Percentiles rank a stretch among this genome's conserved stretches.
phyloP scores from a whole-genome alignment of 2,797 vertebrate genomes.

The Oreochromis grahami region DNA sequence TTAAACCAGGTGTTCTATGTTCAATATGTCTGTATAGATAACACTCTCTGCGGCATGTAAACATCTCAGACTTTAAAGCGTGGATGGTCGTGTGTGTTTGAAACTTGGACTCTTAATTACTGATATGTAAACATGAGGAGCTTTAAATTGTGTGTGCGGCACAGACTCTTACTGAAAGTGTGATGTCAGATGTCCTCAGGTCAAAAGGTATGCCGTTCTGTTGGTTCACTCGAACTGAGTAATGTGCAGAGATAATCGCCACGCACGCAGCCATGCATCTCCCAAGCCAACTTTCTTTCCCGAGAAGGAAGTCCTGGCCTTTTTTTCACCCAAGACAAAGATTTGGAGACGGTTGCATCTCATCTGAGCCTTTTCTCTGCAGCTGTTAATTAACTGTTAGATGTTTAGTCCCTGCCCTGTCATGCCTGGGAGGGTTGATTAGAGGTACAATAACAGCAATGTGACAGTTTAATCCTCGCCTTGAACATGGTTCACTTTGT shows the following conservation, averaged over 20 bases:
- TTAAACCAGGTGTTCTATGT: conserved; percentile 35
- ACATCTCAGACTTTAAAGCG: conserved; percentile 45
- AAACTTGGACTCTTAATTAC: conserved; percentile 43
- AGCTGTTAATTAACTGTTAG: conserved; percentile 51
- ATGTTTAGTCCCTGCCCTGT: conserved; percentile 20
- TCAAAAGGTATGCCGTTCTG: neutral
- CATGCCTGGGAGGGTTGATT: conserved; percentile 4
- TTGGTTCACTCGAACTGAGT: conserved; percentile 22
- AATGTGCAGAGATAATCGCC: conserved; percentile 16
- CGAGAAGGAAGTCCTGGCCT: conserved; percentile 43
- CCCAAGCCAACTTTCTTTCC: conserved; percentile 37
- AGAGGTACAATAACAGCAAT: conserved; percentile 20
- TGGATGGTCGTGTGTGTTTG: conserved; percentile 30
- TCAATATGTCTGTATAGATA: conserved; percentile 10
- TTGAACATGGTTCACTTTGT: conserved; percentile 28
- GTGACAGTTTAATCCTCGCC: conserved; percentile 40
- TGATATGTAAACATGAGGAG: conserved; percentile 43
- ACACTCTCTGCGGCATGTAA: conserved; percentile 22
- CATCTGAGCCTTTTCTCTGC: conserved; percentile 40
- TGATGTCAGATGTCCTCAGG: conserved; percentile 39
- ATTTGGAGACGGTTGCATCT: conserved; percentile 27
- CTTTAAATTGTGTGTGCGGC: conserved; percentile 44
- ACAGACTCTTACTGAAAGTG: conserved; percentile 28
- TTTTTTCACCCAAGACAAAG: conserved; percentile 19
- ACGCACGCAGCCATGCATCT: neutral